A percentile compares a stretch with the other conserved stretches of the same genome.
Conservation (phyloP, 2,888 invertebrate genomes). For the Sarcophaga variegata region DNA sequence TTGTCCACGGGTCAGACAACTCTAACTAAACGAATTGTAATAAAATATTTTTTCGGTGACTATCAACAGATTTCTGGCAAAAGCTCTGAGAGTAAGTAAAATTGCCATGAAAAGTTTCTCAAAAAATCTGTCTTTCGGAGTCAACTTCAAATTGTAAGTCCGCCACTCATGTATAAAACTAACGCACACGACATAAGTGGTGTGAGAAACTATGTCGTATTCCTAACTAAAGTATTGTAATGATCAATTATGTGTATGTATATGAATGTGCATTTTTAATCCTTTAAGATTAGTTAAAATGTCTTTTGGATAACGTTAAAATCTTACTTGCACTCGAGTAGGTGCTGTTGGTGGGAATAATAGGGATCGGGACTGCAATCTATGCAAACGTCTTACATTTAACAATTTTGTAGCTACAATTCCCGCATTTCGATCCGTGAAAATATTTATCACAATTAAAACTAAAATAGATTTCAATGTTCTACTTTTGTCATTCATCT, state of each 20-base stretch:
- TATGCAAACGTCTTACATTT: constrained; percentile 59
- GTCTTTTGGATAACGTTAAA: constrained; percentile 12
- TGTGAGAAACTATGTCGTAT: too few species aligned
- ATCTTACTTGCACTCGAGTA: constrained; percentile 73
- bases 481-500: constrained; percentile 36
- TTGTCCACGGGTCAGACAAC: too few species aligned
- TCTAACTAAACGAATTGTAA: background rate
- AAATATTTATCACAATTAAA: constrained; percentile 2
- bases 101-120: too few species aligned
- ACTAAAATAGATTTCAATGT: constrained; percentile 19
- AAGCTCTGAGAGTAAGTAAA: too few species aligned
- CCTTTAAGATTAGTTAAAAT: background rate
- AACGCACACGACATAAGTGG: too few species aligned
- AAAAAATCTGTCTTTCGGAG: too few species aligned
- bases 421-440: constrained; percentile 6
- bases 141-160: too few species aligned
- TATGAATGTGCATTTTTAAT: background rate
- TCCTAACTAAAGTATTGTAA: too few species aligned
- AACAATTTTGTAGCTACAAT: constrained; percentile 36
- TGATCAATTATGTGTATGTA: background rate
- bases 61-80: too few species aligned
- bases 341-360: constrained; percentile 73
- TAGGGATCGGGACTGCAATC: constrained; percentile 64
- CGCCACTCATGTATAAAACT: too few species aligned
- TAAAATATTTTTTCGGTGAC: too few species aligned